phyloP scores from a whole-genome alignment of 2,888 invertebrate genomes.

The Rhingia rostrata region DNA sequence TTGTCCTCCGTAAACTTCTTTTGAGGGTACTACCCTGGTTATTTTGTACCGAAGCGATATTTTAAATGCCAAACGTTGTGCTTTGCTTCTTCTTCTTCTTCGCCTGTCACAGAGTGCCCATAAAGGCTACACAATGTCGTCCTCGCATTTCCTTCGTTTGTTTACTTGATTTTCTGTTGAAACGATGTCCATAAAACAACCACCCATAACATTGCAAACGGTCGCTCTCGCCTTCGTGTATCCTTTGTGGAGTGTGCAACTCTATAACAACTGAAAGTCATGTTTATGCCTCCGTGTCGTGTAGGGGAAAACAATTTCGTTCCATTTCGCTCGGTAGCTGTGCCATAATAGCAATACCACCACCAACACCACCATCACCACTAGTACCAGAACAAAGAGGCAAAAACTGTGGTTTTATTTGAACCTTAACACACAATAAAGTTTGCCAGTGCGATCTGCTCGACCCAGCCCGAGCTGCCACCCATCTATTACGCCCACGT shows the following conservation, averaged over 20 bases:
- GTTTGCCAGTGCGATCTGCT: slow-evolving; percentile 22
- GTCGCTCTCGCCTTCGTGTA: neutral
- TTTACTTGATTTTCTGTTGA: slow-evolving; percentile 61
- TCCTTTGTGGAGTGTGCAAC: slow-evolving; percentile 25
- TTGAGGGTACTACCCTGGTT: neutral
- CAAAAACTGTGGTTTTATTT: slow-evolving; percentile 55
- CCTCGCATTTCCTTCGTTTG: slow-evolving; percentile 31
- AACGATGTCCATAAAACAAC: slow-evolving; percentile 56
- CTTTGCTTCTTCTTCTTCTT: slow-evolving; percentile 15
- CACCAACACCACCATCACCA: neutral
- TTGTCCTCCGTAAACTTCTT: neutral
- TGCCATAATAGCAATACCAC: slow-evolving; percentile 4
- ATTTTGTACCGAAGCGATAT: neutral
- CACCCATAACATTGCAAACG: slow-evolving; percentile 40
- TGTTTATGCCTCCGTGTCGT: slow-evolving; percentile 51
- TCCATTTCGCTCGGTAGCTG: slow-evolving; percentile 39
- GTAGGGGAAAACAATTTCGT: slow-evolving; percentile 58
- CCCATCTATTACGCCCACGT: slow-evolving; percentile 8
- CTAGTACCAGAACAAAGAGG: slow-evolving; percentile 20
- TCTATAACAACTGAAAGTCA: slow-evolving; percentile 57
- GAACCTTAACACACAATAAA: slow-evolving; percentile 66
- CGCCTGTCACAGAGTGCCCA: slow-evolving; percentile 17
- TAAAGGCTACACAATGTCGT: slow-evolving; percentile 39
- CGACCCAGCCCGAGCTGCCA: neutral
- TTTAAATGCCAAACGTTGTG: neutral